phyloP scores from a whole-genome alignment of 2,888 invertebrate genomes.

The Drosophila paucipuncta region DNA sequence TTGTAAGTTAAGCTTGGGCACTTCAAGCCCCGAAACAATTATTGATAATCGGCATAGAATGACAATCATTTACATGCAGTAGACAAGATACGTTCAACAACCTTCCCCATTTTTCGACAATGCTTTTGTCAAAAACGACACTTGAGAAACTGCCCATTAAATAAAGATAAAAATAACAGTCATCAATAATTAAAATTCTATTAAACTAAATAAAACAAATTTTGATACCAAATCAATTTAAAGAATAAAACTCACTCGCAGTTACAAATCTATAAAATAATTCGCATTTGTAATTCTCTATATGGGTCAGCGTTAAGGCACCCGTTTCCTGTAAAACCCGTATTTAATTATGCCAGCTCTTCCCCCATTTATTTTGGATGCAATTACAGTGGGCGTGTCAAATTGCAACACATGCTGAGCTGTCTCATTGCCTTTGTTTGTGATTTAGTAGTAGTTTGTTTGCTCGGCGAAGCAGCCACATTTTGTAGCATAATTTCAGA shows the following conservation, averaged over 20 bases:
- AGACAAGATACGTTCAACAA: conserved; percentile 20
- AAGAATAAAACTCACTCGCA: no score
- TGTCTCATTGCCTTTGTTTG: conserved; percentile 50
- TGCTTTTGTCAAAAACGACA: conserved; percentile 29
- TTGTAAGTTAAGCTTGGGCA: conserved; percentile 37
- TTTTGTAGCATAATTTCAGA: conserved; percentile 49
- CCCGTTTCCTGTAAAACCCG: conserved; percentile 7
- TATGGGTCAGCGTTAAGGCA: not conserved
- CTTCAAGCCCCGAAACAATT: conserved; percentile 21
- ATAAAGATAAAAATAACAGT: conserved; percentile 35
- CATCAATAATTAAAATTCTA: not conserved
- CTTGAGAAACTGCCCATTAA: conserved; percentile 39
- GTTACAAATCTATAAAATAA: no score
- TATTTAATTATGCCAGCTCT: conserved; percentile 38
- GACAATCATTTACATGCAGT: conserved; percentile 11
- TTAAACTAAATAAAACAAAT: no score
- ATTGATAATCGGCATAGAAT: conserved; percentile 1
- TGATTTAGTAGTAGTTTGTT: conserved; percentile 39
- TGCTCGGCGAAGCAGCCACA: conserved; percentile 22
- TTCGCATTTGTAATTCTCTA: conserved; percentile 11
- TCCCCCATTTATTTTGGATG: conserved; percentile 6
- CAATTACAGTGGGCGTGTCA: conserved; percentile 48
- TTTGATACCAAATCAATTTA: no score
- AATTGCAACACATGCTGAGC: conserved; percentile 46
- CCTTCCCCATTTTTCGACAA: conserved; percentile 27